A percentile compares a stretch with the other conserved stretches of the same genome.
These are phyloP conservation scores for Phenganax subtilis DNA, from an alignment of 92 coral and sea anemone species.

Conservation along the genomic window DNA sequence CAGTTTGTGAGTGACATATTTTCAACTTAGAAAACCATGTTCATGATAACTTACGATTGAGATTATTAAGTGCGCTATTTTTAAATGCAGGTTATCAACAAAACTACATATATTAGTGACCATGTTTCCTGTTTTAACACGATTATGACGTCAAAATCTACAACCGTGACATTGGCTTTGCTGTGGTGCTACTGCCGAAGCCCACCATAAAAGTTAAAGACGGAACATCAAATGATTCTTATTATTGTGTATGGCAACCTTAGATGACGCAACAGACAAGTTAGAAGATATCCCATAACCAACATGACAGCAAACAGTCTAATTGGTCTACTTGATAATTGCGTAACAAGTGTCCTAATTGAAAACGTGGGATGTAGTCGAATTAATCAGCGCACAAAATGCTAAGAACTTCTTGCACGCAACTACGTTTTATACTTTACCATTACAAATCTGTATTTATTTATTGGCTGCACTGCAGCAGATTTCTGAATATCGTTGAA, in stretches of 20 bases:
- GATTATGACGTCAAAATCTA: conserved; percentile 35
- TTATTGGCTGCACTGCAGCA: too few relatives aligned
- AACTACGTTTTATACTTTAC: not conserved
- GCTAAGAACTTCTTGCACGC: not conserved
- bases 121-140: conserved; percentile 32
- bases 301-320: too few relatives aligned
- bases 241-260: too few relatives aligned
- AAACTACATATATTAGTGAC: conserved; percentile 11
- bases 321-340: not conserved
- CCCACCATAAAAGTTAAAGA: not conserved
- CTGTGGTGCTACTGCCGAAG: not conserved
- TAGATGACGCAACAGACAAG: too few relatives aligned
- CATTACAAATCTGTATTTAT: not conserved
- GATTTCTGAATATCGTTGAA: too few relatives aligned
- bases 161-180: not conserved
- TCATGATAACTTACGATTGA: too few relatives aligned
- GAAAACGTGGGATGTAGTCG: not conserved
- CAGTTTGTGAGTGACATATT: not conserved
- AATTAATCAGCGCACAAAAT: not conserved
- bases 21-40: not conserved
- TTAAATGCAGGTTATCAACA: conserved; percentile 2
- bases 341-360: not conserved
- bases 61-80: not conserved
- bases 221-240: not conserved
- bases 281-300: too few relatives aligned